Conservation (phyloP, 2,888 invertebrate species). For the Drosophila imparisetae region DNA sequence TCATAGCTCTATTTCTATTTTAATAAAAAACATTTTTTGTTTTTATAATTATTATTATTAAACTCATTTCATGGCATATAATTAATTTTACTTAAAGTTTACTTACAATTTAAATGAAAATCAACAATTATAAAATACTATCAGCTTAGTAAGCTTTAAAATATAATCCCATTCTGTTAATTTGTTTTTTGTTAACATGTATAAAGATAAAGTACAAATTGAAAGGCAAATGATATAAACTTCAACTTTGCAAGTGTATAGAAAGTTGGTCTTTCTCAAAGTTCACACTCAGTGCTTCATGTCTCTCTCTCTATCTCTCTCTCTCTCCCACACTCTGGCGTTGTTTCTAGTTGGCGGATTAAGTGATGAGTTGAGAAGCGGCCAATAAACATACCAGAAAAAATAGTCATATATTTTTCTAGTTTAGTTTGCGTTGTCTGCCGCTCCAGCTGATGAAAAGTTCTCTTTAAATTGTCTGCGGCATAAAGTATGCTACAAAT, state of each 20-base stretch:
- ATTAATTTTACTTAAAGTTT: background rate
- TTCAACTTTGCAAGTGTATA: conserved; percentile 26
- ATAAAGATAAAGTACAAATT: background rate
- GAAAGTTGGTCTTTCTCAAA: conserved; percentile 48
- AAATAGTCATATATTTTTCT: conserved; percentile 45
- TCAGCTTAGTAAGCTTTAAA: background rate
- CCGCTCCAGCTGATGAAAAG: conserved; percentile 45
- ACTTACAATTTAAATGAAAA: background rate
- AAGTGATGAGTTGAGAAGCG: conserved; percentile 63
- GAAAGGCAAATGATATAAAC: background rate
- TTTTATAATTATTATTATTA: background rate
- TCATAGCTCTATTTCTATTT: background rate
- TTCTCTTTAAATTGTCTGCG: conserved; percentile 60
- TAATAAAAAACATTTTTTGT: background rate
- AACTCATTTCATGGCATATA: background rate
- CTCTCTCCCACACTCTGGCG: conserved; percentile 7
- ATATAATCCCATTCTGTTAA: background rate
- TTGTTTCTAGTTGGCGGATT: conserved; percentile 60
- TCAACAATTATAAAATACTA: background rate
- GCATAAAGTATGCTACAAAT: conserved; percentile 53
- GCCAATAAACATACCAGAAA: conserved; percentile 44
- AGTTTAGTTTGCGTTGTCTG: conserved; percentile 50
- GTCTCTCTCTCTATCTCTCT: background rate
- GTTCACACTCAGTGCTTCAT: conserved; percentile 6
- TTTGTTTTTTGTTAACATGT: background rate